Evolutionary conservation across 2,113 vertebrate genomes (phyloP), one percentile per base, ranked within the genome.

Genomic region (Morone chrysops): DNA sequence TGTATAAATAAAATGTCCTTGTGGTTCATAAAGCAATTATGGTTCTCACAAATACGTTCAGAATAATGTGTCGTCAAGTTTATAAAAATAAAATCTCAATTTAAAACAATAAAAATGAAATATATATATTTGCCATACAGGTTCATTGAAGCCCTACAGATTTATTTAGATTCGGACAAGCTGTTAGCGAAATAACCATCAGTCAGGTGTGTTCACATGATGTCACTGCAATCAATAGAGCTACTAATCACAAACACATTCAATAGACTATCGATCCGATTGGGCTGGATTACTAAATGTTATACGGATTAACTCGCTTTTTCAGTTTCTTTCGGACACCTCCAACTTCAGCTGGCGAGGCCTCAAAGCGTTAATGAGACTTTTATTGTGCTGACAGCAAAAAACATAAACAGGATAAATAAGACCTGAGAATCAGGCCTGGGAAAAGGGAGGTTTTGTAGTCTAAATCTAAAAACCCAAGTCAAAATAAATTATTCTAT

Each of bases 181-280:
- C 61, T 81, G 79, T 84, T 84, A 47, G 77, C n/a, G 65, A 75
- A 89, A 87, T 78, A 81, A 72, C 51, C 86, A 90, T 90, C 84
- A 89, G n/a, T 89, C 89, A 82, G 87, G 85, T 90, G 86, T 73
- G 80, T 78, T 91, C 90, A 89, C 82, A 22, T 92, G 91, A 92
- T 86, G 90, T 89, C 81, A 86, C 85, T 38, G 75, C 78, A 63
- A 91, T 93, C 93, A 91, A 86, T 94, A 80, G 11, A 65, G 85
- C 84, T 87, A 90, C 92, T 92, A 93, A 94, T 92, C 88, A 88
- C 89, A 83, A 92, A 90, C 90, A 88, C 84, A 62, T 89, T 90
- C 90, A 89, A 92, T 92, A 78, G 1, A 2, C 3, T 36, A 92
- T 92, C 72, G 93, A 93, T 93, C 86, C 6, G 40, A 94, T 93